Evolutionary conservation across 1,140 invertebrate genomes (phyloP), one percentile per base, ranked within the genome.

Genomic region (Campoletis sonorensis): DNA sequence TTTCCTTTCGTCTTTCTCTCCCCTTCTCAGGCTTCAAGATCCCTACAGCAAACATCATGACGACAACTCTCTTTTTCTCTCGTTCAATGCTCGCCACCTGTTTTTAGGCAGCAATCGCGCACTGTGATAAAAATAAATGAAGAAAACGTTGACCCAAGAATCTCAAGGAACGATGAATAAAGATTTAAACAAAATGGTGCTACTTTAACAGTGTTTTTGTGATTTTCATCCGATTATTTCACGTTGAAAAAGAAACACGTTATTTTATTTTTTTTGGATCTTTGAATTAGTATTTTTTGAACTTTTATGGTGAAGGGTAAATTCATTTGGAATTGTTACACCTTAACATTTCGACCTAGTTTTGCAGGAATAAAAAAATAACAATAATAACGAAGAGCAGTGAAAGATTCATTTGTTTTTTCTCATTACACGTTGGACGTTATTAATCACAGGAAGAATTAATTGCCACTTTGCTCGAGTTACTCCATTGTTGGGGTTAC

Each of bases 101-200:
- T 75, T 75, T 75, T 54, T 26, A 75, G 8, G 15, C 45, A 54
- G 45, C 72, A 27, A 64, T 64, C 61, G 61, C 21, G 30, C n/a
- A 8, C 13, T 15, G 70, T 26, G 70, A 72, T 72, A 72, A 72
- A 72, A 72, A 72, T 72, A 72, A 72, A 72, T 40, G 18, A 27
- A n/a, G 70, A 72, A 72, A 72, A 40, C 70, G 37, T 72, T 72
- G 70, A 72, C 70, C 70, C 70, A 18, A 49, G 40, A 40, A 70
- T 64, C 61, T 11, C 61, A n/a, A n/a, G 8, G 3, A 54, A n/a
- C n/a, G 1, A 11, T 54, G 51, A 21, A 54, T 11, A 8, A 11
- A n/a, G 16, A 54, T 33, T 33, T 33, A 4, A 2, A 33, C n/a
- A 33, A 33, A 33, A 33, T 33, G 30, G 3, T 33, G 3, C 30